Evolutionary conservation across 2,113 vertebrate genomes (phyloP).

Genomic region (Callocephalon fimbriatum): DNA sequence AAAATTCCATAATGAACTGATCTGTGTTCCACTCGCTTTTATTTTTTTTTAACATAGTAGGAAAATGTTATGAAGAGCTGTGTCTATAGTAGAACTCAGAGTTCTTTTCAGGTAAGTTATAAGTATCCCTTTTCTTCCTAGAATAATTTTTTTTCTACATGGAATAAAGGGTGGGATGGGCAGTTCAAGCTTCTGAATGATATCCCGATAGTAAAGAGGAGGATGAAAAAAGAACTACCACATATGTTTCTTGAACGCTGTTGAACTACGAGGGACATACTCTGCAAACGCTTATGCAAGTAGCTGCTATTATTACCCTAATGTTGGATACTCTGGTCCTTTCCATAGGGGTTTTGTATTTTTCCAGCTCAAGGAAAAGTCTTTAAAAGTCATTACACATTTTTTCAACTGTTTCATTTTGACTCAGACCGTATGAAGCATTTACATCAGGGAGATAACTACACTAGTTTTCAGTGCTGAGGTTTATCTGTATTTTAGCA

Average conservation of each 20-base stretch:
- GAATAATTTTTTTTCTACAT: neutral
- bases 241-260: neutral
- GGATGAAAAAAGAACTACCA: neutral
- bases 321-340: fast-evolving
- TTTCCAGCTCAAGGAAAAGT: neutral
- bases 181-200: neutral
- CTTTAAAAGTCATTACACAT: neutral
- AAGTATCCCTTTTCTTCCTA: neutral
- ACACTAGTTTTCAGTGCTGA: neutral
- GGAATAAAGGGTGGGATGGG: neutral
- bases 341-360: neutral
- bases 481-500: slow-evolving; percentile 51
- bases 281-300: fast-evolving
- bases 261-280: fast-evolving
- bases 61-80: neutral
- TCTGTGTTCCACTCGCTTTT: neutral
- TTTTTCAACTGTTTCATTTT: neutral
- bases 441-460: neutral
- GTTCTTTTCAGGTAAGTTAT: slow-evolving; percentile 31
- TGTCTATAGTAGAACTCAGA: neutral
- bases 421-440: neutral
- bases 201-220: neutral
- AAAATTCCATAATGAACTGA: neutral
- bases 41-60: neutral
- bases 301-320: neutral